phyloP scores from a whole-genome alignment of 2,888 invertebrate genomes.

The Dicyrtomina minuta region DNA sequence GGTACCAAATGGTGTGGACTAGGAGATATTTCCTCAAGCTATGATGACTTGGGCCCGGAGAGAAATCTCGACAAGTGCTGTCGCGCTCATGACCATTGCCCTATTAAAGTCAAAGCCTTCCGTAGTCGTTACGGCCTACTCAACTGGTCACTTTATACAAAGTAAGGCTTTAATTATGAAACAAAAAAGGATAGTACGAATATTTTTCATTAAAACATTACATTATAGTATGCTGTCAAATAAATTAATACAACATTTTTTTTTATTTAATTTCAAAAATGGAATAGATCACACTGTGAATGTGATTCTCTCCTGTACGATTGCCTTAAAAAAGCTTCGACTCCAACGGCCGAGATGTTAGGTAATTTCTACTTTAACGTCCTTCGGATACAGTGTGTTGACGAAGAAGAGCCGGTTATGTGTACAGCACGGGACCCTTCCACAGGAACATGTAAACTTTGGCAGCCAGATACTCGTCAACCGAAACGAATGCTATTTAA shows the following conservation, averaged over 20 bases:
- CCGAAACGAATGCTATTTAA: slow-evolving; percentile 40
- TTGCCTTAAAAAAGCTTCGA: slow-evolving; percentile 74
- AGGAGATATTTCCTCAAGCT: slow-evolving; percentile 80
- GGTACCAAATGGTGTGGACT: slow-evolving; percentile 93
- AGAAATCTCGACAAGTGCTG: slow-evolving; percentile 76
- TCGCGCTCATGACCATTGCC: slow-evolving; percentile 86
- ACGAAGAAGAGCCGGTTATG: slow-evolving; percentile 58
- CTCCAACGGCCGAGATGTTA: slow-evolving; percentile 72
- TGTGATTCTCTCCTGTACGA: slow-evolving; percentile 81
- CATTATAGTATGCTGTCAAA: not conserved
- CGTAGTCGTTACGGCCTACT: slow-evolving; percentile 75
- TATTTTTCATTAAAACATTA: not conserved
- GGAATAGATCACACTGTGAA: slow-evolving; percentile 73
- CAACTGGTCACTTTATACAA: slow-evolving; percentile 81
- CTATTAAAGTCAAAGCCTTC: slow-evolving; percentile 73
- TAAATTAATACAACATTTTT: not conserved
- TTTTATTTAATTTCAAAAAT: not conserved
- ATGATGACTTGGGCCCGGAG: slow-evolving; percentile 79
- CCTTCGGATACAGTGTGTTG: slow-evolving; percentile 72
- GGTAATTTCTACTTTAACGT: slow-evolving; percentile 84
- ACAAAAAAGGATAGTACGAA: not conserved
- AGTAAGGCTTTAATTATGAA: slow-evolving; percentile 58
- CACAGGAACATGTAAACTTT: slow-evolving; percentile 38
- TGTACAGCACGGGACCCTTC: slow-evolving; percentile 40
- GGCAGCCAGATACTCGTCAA: slow-evolving; percentile 41